These are phyloP conservation scores for Bombus huntii DNA, from an alignment of 1,140 invertebrate species.

Conservation along the genomic window DNA sequence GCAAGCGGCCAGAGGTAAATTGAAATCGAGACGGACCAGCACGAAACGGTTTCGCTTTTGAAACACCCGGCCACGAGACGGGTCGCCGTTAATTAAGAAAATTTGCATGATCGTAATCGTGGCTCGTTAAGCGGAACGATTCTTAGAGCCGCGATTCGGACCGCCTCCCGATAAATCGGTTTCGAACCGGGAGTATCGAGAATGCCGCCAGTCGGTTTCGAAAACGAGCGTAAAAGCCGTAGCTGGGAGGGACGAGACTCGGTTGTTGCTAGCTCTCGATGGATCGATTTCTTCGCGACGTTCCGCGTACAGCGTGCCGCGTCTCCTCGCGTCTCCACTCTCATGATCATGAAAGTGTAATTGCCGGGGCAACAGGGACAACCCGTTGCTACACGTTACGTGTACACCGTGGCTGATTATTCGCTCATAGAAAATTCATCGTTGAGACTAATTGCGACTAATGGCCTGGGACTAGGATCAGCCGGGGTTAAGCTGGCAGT, in stretches of 20 bases:
- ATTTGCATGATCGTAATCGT: conserved; percentile 66
- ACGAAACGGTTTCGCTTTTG: conserved; percentile 44
- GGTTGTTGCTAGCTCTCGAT: neutral
- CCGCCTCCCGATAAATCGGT: conserved; percentile 12
- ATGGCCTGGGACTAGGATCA: conserved; percentile 67
- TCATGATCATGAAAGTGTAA: conserved; percentile 65
- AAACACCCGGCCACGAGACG: conserved; percentile 37
- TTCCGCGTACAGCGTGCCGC: neutral
- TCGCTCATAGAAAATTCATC: conserved; percentile 75
- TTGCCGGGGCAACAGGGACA: conserved; percentile 34
- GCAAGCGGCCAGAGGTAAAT: conserved; percentile 3
- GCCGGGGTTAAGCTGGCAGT: conserved; percentile 51
- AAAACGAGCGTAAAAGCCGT: conserved; percentile 18
- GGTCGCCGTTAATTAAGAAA: conserved; percentile 62
- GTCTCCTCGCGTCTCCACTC: neutral
- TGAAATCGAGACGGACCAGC: conserved; percentile 32
- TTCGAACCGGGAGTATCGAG: conserved; percentile 4
- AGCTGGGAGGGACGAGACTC: too few species aligned
- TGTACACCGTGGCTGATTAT: conserved; percentile 66
- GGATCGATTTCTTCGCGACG: conserved; percentile 42
- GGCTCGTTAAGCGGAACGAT: conserved; percentile 58
- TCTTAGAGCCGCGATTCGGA: neutral
- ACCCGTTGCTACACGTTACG: conserved; percentile 43
- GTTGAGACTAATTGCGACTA: conserved; percentile 76
- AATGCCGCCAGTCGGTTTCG: conserved; percentile 21